These are phyloP conservation scores for Zelleria hepariella DNA, from an alignment of 2,888 invertebrate species.

Conservation along the genomic window DNA sequence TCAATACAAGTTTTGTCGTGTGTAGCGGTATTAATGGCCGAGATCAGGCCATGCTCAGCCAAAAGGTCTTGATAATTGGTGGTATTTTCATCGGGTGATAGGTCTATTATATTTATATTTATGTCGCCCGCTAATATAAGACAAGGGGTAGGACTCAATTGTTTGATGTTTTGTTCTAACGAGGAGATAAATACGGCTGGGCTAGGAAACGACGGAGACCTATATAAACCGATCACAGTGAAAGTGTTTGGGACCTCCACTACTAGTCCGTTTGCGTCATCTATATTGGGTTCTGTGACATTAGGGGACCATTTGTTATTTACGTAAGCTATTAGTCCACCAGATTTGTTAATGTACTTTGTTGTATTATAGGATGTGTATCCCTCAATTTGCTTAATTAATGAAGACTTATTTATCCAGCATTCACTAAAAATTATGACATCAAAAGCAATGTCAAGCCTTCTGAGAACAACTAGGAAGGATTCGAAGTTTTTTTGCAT, in stretches of 20 bases:
- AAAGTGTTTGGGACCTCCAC: neutral
- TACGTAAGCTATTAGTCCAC: slow-evolving; percentile 12
- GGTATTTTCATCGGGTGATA: neutral
- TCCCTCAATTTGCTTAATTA: slow-evolving; percentile 8
- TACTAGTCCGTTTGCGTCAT: neutral
- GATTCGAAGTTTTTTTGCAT: slow-evolving; percentile 13
- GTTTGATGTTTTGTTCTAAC: neutral
- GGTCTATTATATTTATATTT: neutral
- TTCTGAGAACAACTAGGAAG: slow-evolving; percentile 4
- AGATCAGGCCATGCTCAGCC: neutral
- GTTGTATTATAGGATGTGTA: slow-evolving; percentile 7
- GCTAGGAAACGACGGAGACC: neutral
- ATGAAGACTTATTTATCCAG: slow-evolving; percentile 7
- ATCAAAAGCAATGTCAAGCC: neutral
- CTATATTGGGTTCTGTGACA: neutral
- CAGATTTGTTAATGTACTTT: slow-evolving; percentile 11
- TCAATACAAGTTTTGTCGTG: neutral
- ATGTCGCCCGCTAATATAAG: neutral
- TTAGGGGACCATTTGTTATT: neutral
- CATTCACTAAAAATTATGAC: slow-evolving; percentile 7
- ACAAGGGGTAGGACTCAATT: neutral
- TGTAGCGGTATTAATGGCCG: neutral
- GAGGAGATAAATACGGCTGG: neutral
- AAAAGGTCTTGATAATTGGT: neutral
- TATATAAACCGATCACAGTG: neutral